Base-by-base conservation (phyloP, 2,113 vertebrate genomes). In the Aramus guarauna region DNA sequence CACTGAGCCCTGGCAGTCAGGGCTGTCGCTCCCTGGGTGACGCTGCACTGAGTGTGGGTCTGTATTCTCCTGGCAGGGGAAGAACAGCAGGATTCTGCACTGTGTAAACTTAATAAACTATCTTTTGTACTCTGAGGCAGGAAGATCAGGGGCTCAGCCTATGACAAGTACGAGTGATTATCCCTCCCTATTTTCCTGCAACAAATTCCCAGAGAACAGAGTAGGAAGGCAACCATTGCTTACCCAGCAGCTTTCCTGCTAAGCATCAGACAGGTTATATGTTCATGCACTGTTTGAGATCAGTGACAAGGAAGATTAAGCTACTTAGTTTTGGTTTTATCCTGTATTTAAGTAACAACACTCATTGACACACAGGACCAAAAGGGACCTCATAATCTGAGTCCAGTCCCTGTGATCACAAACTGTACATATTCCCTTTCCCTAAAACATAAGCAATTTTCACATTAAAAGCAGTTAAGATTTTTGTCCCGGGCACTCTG, bases 131-230 rank as follows among this genome's bases (percentile, higher is more conserved):
- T n/a, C 27, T 3, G 22, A 23, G 23, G 13, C 22, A 18, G 0
- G 6, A 45, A 45, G 52, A 19, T 9, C 29, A 32, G 55, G 22
- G 41, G 76, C 47, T 56, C 26, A 23, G 60, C 30, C 41, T 12
- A 9, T 3, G 14, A 47, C 29, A 39, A 55, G 30, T 5, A 27
- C 1, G 0, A 43, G 5, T 17, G 17, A 64, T 9, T 5, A 22
- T 30, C 48, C 43, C 24, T 55, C 50, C 22, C 37, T 12, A 2
- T 21, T 29, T 66, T 8, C 30, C 20, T 21, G 13, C 30, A 67
- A 11, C 15, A 30, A 53, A 50, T 23, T 52, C 20, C n/a, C 50
- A 52, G 71, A 37, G 32, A 58, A 71, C 11, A 13, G 7, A 5
- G 15, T 1, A 32, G 39, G 10, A 18, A 32, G 19, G 5, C 12